A percentile compares a stretch with the other conserved stretches of the same genome.
These are phyloP conservation scores for Polypterus bichir DNA, from an alignment of 2,113 vertebrate species.

Conservation along the genomic window DNA sequence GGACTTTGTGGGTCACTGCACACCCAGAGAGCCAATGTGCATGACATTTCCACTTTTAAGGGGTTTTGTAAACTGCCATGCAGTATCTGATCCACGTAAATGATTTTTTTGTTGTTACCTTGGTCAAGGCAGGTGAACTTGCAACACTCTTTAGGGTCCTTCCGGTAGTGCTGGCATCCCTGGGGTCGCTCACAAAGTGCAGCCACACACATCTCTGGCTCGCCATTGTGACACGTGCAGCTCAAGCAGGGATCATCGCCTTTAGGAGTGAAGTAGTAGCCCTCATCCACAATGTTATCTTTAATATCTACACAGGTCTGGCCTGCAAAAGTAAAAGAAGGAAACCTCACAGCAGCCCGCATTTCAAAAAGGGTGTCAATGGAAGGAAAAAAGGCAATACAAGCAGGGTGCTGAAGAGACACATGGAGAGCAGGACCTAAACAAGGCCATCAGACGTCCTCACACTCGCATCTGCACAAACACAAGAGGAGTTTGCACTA, in stretches of 20 bases:
- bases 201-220: constrained; percentile 93
- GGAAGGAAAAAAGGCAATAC: background rate
- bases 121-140: constrained; percentile 92
- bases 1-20: too few relatives aligned
- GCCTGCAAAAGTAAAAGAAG: constrained; percentile 41
- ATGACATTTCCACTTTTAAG: too few relatives aligned
- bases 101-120: constrained; percentile 42
- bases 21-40: too few relatives aligned
- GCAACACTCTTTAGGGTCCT: constrained; percentile 96
- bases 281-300: constrained; percentile 92
- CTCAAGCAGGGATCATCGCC: constrained; percentile 92
- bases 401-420: background rate
- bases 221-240: constrained; percentile 90
- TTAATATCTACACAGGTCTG: constrained; percentile 96
- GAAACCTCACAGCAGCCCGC: too few relatives aligned
- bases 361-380: background rate
- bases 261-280: constrained; percentile 94
- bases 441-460: background rate
- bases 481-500: too few relatives aligned
- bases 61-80: too few relatives aligned
- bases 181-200: constrained; percentile 89
- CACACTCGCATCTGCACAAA: background rate
- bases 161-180: constrained; percentile 85
- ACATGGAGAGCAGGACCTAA: background rate
- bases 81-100: too few relatives aligned